A percentile compares a stretch with the other conserved stretches of the same genome.
Evolutionary conservation across 2,113 vertebrate genomes (phyloP).

Genomic region (Rhinichthys klamathensis): DNA sequence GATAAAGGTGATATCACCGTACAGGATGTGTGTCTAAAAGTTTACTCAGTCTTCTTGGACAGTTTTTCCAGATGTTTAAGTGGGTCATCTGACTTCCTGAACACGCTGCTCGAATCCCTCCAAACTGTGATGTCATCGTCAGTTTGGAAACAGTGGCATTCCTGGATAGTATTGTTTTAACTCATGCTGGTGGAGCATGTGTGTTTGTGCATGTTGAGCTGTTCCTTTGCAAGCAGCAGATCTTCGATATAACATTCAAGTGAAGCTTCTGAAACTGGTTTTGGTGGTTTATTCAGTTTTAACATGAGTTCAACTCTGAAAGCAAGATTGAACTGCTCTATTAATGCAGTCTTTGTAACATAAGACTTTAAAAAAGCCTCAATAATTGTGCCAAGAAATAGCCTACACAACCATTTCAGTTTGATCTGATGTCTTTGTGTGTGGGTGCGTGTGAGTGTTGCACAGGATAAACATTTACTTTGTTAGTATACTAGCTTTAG

Average conservation of each 20-base stretch:
- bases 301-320: not conserved
- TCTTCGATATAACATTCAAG: not conserved
- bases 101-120: not conserved
- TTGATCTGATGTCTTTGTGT: not conserved
- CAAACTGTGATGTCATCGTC: slow-evolving; percentile 3
- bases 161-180: not conserved
- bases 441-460: not conserved
- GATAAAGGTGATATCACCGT: not conserved
- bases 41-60: not conserved
- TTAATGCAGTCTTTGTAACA: not conserved
- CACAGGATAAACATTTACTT: slow-evolving; percentile 17
- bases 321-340: not conserved
- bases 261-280: not conserved
- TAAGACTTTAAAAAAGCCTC: not conserved
- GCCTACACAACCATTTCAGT: not conserved
- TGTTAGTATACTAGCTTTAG: not conserved
- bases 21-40: not conserved
- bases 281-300: not conserved
- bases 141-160: not conserved
- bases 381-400: not conserved
- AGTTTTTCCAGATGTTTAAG: slow-evolving; percentile 28
- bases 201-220: not conserved
- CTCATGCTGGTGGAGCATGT: not conserved
- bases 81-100: slow-evolving; percentile 20
- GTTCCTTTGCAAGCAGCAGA: not conserved